phyloP scores from a whole-genome alignment of 2,113 vertebrate species.

The Mirza zaza region DNA sequence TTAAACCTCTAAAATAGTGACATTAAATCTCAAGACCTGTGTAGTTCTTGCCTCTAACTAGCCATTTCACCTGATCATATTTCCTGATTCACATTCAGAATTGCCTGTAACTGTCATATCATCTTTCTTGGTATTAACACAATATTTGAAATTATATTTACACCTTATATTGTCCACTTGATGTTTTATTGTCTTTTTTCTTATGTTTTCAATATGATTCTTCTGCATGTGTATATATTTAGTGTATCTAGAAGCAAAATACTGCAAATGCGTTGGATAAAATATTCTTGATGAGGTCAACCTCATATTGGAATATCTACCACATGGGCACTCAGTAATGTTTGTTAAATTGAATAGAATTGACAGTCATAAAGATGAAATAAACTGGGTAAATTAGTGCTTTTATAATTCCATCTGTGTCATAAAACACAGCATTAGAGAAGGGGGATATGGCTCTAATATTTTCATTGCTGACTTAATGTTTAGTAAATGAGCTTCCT shows the following conservation, averaged over 20 bases:
- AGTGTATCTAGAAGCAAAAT: neutral
- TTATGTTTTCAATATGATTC: neutral
- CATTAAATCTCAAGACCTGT: neutral
- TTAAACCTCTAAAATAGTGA: neutral
- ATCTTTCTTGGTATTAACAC: neutral
- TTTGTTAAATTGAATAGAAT: conserved; percentile 59
- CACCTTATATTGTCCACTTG: neutral
- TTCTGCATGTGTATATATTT: neutral
- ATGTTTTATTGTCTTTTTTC: neutral
- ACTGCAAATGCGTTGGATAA: neutral
- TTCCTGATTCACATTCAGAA: neutral
- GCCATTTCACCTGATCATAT: neutral
- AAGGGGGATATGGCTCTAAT: neutral
- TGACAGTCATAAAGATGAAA: conserved; percentile 45
- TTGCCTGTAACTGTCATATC: neutral
- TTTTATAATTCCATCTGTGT: conserved; percentile 56
- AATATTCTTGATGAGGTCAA: neutral
- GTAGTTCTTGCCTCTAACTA: neutral
- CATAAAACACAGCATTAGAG: conserved; percentile 45
- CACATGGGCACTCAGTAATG: neutral
- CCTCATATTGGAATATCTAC: neutral
- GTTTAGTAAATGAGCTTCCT: conserved; percentile 10
- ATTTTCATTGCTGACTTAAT: conserved; percentile 34
- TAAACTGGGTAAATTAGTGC: conserved; percentile 44
- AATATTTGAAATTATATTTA: neutral